Percentiles rank a stretch among this genome's conserved stretches.
Evolutionary conservation across 2,113 vertebrate species (phyloP).

Genomic region (Pseudopipra pipra): DNA sequence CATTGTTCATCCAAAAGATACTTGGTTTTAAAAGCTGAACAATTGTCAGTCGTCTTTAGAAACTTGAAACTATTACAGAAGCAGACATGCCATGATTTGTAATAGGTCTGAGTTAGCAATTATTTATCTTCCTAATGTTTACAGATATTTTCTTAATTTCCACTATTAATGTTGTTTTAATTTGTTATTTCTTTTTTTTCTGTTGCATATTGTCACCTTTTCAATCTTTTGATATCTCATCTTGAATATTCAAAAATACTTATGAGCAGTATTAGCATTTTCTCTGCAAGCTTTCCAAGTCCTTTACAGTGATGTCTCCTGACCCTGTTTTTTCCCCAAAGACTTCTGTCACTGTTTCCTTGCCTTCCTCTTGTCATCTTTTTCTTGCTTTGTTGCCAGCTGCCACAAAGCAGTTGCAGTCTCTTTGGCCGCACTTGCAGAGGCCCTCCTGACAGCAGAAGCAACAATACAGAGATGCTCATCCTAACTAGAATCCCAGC

Average conservation of each 20-base stretch:
- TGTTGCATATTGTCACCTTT: not conserved
- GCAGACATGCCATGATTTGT: not conserved
- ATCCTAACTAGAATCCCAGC: not conserved
- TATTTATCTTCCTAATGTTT: not conserved
- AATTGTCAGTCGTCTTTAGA: not conserved
- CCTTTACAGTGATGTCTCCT: not conserved
- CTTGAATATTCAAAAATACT: not conserved
- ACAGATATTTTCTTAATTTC: not conserved
- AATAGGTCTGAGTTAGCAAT: not conserved
- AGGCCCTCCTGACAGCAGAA: not conserved
- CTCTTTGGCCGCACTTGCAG: not conserved
- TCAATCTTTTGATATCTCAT: not conserved
- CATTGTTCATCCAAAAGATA: not conserved
- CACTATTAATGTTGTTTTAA: not conserved
- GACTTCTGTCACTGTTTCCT: not conserved
- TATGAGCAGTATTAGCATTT: not conserved
- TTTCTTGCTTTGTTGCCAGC: not conserved
- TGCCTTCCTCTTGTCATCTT: not conserved
- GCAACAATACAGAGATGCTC: not conserved
- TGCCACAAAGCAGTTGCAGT: not conserved
- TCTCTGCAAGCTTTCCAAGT: not conserved
- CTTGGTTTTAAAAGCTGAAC: not conserved
- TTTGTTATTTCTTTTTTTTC: not conserved
- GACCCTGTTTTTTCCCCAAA: not conserved
- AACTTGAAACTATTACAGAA: not conserved